phyloP scores from a whole-genome alignment of 2,113 vertebrate species.

The Istiophorus platypterus region DNA sequence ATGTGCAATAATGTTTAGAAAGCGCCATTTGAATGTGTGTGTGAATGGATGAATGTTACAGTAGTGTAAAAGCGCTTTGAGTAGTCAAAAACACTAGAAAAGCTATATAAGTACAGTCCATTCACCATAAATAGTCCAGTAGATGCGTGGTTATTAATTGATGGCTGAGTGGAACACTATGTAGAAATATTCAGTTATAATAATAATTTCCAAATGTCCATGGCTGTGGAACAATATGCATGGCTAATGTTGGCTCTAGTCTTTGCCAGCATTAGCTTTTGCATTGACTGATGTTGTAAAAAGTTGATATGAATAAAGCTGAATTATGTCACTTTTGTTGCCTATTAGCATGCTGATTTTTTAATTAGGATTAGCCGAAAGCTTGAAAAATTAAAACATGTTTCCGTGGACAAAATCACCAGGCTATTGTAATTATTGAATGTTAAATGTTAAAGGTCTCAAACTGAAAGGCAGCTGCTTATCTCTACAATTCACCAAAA shows the following conservation, averaged over 20 bases:
- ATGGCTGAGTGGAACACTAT: slow-evolving; percentile 25
- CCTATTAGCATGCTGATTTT: slow-evolving; percentile 35
- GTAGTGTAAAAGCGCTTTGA: too few relatives aligned
- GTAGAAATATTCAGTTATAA: slow-evolving; percentile 3
- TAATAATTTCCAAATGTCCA: slow-evolving; percentile 36
- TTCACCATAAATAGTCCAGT: slow-evolving; percentile 19
- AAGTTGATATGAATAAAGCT: slow-evolving; percentile 53
- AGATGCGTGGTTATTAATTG: slow-evolving; percentile 34
- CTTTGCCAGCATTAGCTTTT: slow-evolving; percentile 35
- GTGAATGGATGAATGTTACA: too few relatives aligned
- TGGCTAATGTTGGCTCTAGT: slow-evolving; percentile 49
- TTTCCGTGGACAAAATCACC: slow-evolving; percentile 10
- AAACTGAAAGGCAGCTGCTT: slow-evolving; percentile 40
- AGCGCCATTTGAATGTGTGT: too few relatives aligned
- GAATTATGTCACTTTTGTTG: slow-evolving; percentile 32
- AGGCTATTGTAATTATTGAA: slow-evolving; percentile 39
- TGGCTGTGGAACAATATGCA: slow-evolving; percentile 63
- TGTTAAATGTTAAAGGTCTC: slow-evolving; percentile 44
- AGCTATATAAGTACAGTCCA: too few relatives aligned
- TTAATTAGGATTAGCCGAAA: slow-evolving; percentile 53
- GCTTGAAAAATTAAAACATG: slow-evolving; percentile 17
- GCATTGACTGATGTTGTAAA: slow-evolving; percentile 40
- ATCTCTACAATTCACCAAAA: slow-evolving; percentile 36
- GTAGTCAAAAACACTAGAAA: too few relatives aligned
- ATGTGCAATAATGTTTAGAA: too few relatives aligned